Evolutionary conservation across 1,140 invertebrate genomes (phyloP), one percentile per base, ranked within the genome.

Genomic region (Galleria mellonella): DNA sequence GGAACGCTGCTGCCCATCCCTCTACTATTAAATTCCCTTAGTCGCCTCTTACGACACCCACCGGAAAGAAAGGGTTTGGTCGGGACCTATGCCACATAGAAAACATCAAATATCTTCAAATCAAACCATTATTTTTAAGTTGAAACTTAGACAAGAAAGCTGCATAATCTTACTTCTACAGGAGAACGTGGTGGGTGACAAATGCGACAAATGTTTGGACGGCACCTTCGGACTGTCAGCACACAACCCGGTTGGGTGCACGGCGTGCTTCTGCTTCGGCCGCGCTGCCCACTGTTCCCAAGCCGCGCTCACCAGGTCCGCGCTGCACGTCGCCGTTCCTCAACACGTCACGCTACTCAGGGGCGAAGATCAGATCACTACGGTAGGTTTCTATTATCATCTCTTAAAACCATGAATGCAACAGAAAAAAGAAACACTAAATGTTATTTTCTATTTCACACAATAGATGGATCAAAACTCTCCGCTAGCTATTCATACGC

Each of bases 191-290:
- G 84, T 89, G 7, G 97, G 97, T 2, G 88, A 89, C 36, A 91
- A 93, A 55, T 99, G 98, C 77, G 91, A 95, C 69, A 68, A 88
- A 23, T 99, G 98, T 79, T 90, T 91, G 68, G 89, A 93, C 29
- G 93, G 94, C 13, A 95, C 94, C 0, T 97, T 97, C 73, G 95
- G 94, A 1, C 72, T 97, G 2, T 87, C 91, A 0, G 64, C 76
- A 0, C 87, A 91, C 4, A 95, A 94, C 77, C 88, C 91, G 0
- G 89, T 89, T 44, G 96, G 96, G 3, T 98, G 96, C 71, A 96
- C 93, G 0, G 89, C 92, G 48, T 97, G 96, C 74, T 97, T 96
- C 84, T 97, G 96, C 82, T 98, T 97, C 68, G 93, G 92, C 0
- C 88, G 94, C 60, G 92, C 92, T 7, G 89, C 89, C 0, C 83